Evolutionary conservation across 2,113 vertebrate species (phyloP), one percentile per base, ranked within the genome.

Genomic region (Chloebia gouldiae): DNA sequence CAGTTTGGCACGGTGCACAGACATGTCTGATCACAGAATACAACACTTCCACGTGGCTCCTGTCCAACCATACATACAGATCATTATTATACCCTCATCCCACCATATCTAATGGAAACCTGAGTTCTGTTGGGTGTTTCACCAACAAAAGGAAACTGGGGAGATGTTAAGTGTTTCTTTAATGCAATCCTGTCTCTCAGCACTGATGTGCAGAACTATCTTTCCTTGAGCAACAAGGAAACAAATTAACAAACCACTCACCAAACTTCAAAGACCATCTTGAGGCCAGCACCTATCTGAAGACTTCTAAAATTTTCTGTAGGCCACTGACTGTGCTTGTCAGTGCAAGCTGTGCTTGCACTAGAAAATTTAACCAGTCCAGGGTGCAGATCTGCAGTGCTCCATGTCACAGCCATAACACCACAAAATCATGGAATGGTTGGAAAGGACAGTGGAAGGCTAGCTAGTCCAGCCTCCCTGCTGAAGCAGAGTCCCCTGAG

Each of bases 301-400:
- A 7, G 35, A 61, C 31, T 60, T 59, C 47, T 59, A 51, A 66
- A 65, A n/a, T 63, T 28, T 93, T 86, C 64, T 49, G 28, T 28
- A 54, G 49, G 47, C 56, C 40, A 47, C 4, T n/a, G 51, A 27
- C 31, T 61, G 18, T 35, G 35, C 42, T 70, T n/a, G n/a, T n/a
- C n/a, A n/a, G n/a, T n/a, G n/a, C 4, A 35, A 65, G 37, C 63
- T 77, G 13, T 23, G 59, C 22, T 44, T 44, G 23, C 0, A 0
- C 11, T 40, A 64, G 22, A 15, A 51, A 77, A 70, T 70, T 33
- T 13, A 49, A 23, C 10, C 42, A 53, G 37, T 18, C 7, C 28
- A 66, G 18, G 10, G 6, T 72, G 61, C 33, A 75, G 11, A 15
- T 42, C 37, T 88, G 35, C 51, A 79, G 61, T 1, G 0, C 15